Evolutionary conservation across 2,113 vertebrate species (phyloP), one percentile per base, ranked within the genome.

Genomic region (Phyllostomus hastatus): DNA sequence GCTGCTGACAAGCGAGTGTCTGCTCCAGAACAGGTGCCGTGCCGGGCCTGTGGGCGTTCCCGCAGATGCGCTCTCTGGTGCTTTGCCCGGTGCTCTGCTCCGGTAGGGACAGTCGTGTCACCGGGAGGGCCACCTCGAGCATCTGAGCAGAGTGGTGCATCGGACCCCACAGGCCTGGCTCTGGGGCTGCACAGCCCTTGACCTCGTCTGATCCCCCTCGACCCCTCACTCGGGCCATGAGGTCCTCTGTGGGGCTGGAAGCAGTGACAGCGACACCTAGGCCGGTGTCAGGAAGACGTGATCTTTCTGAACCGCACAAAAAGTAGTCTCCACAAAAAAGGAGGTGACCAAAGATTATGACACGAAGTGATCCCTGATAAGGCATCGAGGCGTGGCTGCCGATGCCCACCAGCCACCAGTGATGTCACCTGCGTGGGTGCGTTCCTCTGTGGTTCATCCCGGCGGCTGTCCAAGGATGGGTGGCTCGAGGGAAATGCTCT

Each of bases 211-310:
- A 0, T 10, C 20, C 22, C 10, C 43, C 43, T 75, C 1, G 7
- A 28, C 16, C 15, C 4, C 10, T 2, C 0, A 0, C 59, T 1
- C 24, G 2, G 2, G 7, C 19, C 33, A 0, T 1, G 33, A 31
- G 50, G 72, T 7, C 5, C 3, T 7, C 1, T 19, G 4, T 38
- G 57, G 24, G 85, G 59, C 33, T 3, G 14, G 78, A 22, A 33
- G 50, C 66, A 1, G 59, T 15, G 67, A 15, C 54, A 0, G 52
- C 2, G 1, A 2, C 11, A 0, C 41, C 1, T 15, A 69, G 70
- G n/a, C 69, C 50, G 1, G n/a, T 33, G 26, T 61, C 81, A 8
- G 35, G 38, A 46, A 31, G 6, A 38, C 4, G 20, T 20, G 28
- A 5, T 43, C 41, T 69, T 88, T 59, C 35, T 20, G 22, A 24